phyloP scores from a whole-genome alignment of 2,113 vertebrate species.

The Cyprinodon brontotheroides region DNA sequence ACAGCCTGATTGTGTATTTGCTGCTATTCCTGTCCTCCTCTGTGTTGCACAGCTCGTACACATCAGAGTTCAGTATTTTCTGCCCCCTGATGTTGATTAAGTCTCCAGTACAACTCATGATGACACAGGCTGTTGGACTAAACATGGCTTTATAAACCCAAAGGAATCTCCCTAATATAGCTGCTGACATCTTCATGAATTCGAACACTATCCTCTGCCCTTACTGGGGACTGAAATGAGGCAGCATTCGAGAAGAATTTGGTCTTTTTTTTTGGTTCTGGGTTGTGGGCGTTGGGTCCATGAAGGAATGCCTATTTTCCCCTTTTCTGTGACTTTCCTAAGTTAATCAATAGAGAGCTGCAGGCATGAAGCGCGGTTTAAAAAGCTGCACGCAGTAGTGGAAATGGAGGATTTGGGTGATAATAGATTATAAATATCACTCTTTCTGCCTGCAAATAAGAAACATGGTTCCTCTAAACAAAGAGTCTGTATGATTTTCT shows the following conservation, averaged over 20 bases:
- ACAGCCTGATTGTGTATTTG: conserved; percentile 35
- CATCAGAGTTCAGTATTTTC: conserved; percentile 14
- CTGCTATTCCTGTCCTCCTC: conserved; percentile 54
- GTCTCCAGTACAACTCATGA: conserved; percentile 35
- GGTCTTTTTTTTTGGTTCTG: conserved; percentile 31
- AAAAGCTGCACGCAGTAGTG: background rate
- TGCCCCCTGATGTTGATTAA: conserved; percentile 30
- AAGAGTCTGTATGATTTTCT: background rate
- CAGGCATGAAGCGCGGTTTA: background rate
- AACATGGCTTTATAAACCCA: conserved; percentile 40
- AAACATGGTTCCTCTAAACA: background rate
- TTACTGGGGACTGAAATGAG: conserved; percentile 18
- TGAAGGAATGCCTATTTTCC: conserved; percentile 54
- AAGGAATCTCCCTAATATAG: conserved; percentile 55
- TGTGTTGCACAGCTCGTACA: conserved; percentile 7
- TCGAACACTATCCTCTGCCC: conserved; percentile 14
- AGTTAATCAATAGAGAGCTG: conserved; percentile 38
- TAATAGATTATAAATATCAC: conserved; percentile 21
- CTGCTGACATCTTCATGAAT: conserved; percentile 38
- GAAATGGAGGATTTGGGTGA: conserved; percentile 16
- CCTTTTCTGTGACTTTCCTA: conserved; percentile 20
- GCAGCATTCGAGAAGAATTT: conserved; percentile 25
- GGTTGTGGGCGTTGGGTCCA: conserved; percentile 21
- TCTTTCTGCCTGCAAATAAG: conserved; percentile 11
- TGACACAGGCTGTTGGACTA: conserved; percentile 40